Percentiles rank a stretch among this genome's conserved stretches.
These are phyloP conservation scores for Drosophila ercepeae DNA, from an alignment of 1,140 invertebrate species.

Conservation along the genomic window DNA sequence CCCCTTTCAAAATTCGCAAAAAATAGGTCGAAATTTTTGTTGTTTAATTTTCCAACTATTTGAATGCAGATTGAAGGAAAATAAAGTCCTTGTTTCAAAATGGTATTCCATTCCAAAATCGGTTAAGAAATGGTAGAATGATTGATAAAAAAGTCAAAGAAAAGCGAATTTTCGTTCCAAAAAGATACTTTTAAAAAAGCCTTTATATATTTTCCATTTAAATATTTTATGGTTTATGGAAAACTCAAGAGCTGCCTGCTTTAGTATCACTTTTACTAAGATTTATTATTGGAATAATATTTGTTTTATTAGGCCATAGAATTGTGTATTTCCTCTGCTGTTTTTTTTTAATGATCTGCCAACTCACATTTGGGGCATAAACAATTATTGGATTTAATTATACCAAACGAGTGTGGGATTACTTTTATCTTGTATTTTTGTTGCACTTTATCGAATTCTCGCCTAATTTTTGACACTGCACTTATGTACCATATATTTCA, in stretches of 20 bases:
- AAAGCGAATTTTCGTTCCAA: too few species aligned
- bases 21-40: too few species aligned
- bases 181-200: too few species aligned
- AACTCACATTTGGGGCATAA: constrained; percentile 40
- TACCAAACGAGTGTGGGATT: constrained; percentile 3
- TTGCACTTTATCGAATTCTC: constrained; percentile 14
- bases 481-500: background rate
- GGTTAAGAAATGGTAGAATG: too few species aligned
- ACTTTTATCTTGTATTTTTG: constrained; percentile 29
- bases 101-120: too few species aligned
- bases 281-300: background rate
- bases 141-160: too few species aligned
- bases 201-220: background rate
- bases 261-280: background rate
- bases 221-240: background rate
- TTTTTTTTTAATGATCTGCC: constrained; percentile 26
- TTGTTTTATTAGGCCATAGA: background rate
- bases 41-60: too few species aligned
- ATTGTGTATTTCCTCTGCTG: background rate
- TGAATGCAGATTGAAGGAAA: too few species aligned
- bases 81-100: too few species aligned
- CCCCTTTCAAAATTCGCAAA: too few species aligned
- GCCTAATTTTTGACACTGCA: constrained; percentile 27
- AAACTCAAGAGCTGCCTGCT: background rate
- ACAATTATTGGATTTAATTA: constrained; percentile 34